Evolutionary conservation across 2,113 vertebrate genomes (phyloP).

Genomic region (Eublepharis macularius): DNA sequence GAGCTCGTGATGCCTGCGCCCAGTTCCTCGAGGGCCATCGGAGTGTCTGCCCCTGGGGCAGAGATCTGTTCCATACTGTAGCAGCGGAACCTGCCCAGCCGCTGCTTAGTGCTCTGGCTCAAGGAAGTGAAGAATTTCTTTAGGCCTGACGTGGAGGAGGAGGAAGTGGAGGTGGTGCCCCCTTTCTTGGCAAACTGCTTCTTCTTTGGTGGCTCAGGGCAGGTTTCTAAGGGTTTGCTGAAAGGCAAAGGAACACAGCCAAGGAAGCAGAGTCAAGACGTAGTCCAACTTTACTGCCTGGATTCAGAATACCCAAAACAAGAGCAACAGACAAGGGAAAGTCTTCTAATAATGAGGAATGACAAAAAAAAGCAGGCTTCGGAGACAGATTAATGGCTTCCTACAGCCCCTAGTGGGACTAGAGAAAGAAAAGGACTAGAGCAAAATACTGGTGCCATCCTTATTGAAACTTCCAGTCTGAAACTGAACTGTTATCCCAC

Average conservation of each 20-base stretch:
- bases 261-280: neutral
- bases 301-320: neutral
- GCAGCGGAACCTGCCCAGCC: conserved; percentile 77
- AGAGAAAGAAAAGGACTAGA: neutral
- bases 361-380: neutral
- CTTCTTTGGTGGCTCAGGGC: neutral
- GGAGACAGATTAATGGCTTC: neutral
- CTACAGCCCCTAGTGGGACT: too few species aligned
- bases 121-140: conserved; percentile 82
- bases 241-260: conserved; percentile 19
- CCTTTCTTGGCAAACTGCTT: conserved; percentile 36
- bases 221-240: conserved; percentile 31
- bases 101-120: conserved; percentile 83
- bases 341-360: neutral
- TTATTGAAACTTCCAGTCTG: neutral
- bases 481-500: neutral
- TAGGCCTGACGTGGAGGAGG: conserved; percentile 64
- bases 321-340: neutral
- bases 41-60: rapidly evolving
- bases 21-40: conserved; percentile 44
- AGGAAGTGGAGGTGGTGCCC: conserved; percentile 14
- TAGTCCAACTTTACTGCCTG: neutral
- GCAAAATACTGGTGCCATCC: too few species aligned
- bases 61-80: conserved; percentile 84
- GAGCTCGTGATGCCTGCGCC: conserved; percentile 53